These are phyloP conservation scores for Scolopax rusticola DNA, from an alignment of 2,797 vertebrate species.

Conservation along the genomic window DNA sequence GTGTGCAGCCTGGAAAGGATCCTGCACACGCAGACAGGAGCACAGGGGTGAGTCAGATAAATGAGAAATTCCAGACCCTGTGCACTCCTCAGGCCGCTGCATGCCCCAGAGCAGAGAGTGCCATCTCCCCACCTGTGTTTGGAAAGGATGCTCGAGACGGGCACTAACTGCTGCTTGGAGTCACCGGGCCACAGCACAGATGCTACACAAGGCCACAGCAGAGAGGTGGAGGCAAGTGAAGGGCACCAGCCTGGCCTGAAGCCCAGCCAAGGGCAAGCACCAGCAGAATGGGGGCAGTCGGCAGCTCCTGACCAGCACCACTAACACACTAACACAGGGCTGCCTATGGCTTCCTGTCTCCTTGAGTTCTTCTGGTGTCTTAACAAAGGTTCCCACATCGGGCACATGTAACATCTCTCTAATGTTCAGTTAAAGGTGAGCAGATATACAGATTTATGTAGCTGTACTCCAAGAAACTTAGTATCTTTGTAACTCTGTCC, in stretches of 20 bases:
- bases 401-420: neutral
- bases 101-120: fast-evolving
- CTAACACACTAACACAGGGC: neutral
- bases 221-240: neutral
- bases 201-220: fast-evolving
- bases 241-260: neutral
- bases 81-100: neutral
- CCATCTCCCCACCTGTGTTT: neutral
- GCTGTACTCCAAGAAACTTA: neutral
- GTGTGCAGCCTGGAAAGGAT: neutral
- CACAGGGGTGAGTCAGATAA: too few species aligned
- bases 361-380: neutral
- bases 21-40: fast-evolving
- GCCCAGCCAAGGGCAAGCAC: neutral
- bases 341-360: neutral
- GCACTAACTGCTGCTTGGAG: neutral
- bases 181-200: fast-evolving
- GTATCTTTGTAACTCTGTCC: neutral
- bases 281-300: fast-evolving
- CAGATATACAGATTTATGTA: neutral
- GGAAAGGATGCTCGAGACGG: neutral
- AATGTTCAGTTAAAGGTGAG: neutral
- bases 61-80: neutral
- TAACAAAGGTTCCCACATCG: neutral
- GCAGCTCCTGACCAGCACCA: neutral